Evolutionary conservation across 2,797 vertebrate species (phyloP).

Genomic region (Graptemys geographica): DNA sequence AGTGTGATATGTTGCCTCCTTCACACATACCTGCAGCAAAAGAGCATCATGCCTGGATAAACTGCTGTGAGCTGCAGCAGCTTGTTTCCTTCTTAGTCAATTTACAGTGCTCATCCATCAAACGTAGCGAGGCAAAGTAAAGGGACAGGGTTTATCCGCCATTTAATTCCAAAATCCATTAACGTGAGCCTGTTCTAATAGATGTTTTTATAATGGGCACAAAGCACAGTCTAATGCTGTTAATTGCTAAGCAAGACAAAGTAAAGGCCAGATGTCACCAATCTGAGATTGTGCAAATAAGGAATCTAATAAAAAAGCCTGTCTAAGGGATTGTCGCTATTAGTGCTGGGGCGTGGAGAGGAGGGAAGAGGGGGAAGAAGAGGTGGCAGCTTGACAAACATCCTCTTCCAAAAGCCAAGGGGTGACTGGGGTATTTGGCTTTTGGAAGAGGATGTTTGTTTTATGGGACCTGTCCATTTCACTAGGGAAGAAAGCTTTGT

Average conservation of each 20-base stretch:
- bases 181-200: slow-evolving; percentile 15
- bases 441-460: not conserved
- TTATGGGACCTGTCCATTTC: not conserved
- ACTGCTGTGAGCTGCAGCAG: not conserved
- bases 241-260: not conserved
- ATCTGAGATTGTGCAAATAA: not conserved
- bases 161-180: slow-evolving; percentile 39
- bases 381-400: not conserved
- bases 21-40: not conserved
- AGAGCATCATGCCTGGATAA: not conserved
- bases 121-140: not conserved
- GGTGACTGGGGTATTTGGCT: not conserved
- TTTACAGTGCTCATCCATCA: slow-evolving; percentile 24
- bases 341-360: not conserved
- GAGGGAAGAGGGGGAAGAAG: not conserved
- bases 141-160: slow-evolving; percentile 29
- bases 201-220: slow-evolving; percentile 18
- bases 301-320: not conserved
- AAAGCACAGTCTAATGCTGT: not conserved
- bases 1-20: not conserved
- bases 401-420: not conserved
- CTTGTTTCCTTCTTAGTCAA: slow-evolving; percentile 20
- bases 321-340: not conserved
- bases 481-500: not conserved
- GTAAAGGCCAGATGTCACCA: not conserved